Conservation (phyloP, 2,888 invertebrate genomes). For the Lasioglossum marginatum region DNA sequence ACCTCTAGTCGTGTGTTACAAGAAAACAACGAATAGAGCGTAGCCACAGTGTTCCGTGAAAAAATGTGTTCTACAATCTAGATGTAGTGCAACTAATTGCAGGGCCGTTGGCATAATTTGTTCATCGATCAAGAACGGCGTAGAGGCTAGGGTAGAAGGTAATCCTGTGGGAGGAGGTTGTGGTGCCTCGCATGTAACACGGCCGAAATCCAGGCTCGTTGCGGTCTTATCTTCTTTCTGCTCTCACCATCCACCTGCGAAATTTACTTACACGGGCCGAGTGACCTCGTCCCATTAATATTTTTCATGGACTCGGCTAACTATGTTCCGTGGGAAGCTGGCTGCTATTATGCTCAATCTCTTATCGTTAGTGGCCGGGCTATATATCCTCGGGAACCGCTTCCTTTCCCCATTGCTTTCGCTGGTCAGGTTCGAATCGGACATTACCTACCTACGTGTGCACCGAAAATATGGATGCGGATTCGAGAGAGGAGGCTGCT, state of each 20-base stretch:
- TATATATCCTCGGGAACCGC: slow-evolving; percentile 74
- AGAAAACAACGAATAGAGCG: neutral
- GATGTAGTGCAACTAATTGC: neutral
- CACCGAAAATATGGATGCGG: slow-evolving; percentile 59
- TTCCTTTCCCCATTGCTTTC: slow-evolving; percentile 64
- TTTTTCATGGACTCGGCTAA: slow-evolving; percentile 79
- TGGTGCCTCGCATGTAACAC: slow-evolving; percentile 69
- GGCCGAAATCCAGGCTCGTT: slow-evolving; percentile 56
- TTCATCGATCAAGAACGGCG: slow-evolving; percentile 1
- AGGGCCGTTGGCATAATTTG: neutral
- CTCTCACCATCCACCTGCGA: slow-evolving; percentile 76
- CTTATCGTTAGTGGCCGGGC: slow-evolving; percentile 76
- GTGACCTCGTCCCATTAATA: slow-evolving; percentile 80
- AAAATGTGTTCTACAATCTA: neutral
- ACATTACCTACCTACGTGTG: slow-evolving; percentile 34
- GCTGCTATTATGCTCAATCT: slow-evolving; percentile 77
- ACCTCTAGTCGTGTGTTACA: neutral
- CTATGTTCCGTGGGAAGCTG: slow-evolving; percentile 74
- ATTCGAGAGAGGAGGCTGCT: neutral
- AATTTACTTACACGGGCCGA: slow-evolving; percentile 79
- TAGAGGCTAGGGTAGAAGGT: neutral
- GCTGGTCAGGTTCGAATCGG: slow-evolving; percentile 54
- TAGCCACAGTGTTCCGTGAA: neutral
- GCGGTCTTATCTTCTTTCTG: slow-evolving; percentile 77
- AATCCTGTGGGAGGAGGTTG: slow-evolving; percentile 26